These are phyloP conservation scores for Neopelma chrysocephalum DNA, from an alignment of 2,797 vertebrate species.

Conservation along the genomic window DNA sequence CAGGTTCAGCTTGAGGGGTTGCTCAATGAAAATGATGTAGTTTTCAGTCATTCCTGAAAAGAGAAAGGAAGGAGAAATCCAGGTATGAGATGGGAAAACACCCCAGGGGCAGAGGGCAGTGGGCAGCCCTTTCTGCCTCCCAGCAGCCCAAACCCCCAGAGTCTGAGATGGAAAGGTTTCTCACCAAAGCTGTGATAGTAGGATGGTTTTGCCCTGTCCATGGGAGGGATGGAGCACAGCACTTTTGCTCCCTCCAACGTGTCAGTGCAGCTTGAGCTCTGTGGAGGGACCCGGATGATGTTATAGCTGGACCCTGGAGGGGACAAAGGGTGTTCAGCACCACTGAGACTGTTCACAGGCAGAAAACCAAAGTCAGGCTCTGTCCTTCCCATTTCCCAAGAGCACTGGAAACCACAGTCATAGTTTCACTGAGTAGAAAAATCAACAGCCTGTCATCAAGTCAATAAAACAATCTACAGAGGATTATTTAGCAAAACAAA, in stretches of 20 bases:
- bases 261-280: constrained; percentile 69
- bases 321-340: neutral
- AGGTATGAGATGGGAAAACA: rapidly evolving
- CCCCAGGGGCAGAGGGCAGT: neutral
- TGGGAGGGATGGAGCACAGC: constrained; percentile 84
- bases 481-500: neutral
- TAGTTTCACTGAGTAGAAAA: neutral
- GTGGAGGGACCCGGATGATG: constrained; percentile 85
- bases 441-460: neutral
- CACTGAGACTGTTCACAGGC: neutral
- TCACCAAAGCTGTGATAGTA: constrained; percentile 97
- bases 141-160: neutral
- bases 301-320: constrained; percentile 86
- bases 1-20: constrained; percentile 89
- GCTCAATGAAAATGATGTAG: constrained; percentile 92
- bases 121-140: neutral
- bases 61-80: neutral
- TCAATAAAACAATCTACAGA: neutral
- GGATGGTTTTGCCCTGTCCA: constrained; percentile 82
- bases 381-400: neutral
- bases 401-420: neutral
- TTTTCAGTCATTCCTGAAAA: constrained; percentile 91
- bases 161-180: neutral
- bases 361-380: neutral
- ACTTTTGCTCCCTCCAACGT: constrained; percentile 83